A percentile compares a stretch with the other conserved stretches of the same genome.
phyloP scores from a whole-genome alignment of 1,140 invertebrate species.

The Halyomorpha halys region DNA sequence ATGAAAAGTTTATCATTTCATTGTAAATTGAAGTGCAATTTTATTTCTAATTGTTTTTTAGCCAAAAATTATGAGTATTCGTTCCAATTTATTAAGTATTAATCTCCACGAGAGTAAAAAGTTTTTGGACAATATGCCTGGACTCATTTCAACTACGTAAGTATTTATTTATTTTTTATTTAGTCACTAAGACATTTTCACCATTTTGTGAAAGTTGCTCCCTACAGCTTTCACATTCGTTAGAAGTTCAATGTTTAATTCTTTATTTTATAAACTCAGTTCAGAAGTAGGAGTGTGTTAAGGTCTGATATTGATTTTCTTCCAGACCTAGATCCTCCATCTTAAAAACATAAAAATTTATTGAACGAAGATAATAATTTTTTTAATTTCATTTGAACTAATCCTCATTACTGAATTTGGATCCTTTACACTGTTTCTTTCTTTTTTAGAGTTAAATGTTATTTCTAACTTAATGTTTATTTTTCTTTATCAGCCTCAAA shows the following conservation, averaged over 20 bases:
- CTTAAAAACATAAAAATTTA: background rate
- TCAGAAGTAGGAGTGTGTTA: background rate
- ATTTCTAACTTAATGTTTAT: too few species aligned
- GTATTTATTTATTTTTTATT: constrained; percentile 13
- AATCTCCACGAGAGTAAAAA: constrained; percentile 18
- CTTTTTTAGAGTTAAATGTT: too few species aligned
- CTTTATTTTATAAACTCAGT: background rate
- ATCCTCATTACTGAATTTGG: too few species aligned
- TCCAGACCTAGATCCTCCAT: background rate
- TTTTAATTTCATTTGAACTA: too few species aligned
- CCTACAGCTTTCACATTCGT: background rate
- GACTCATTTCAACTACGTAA: constrained; percentile 26
- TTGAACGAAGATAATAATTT: too few species aligned
- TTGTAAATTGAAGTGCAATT: constrained; percentile 18
- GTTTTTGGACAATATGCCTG: constrained; percentile 24
- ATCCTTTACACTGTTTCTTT: too few species aligned
- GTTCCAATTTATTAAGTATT: constrained; percentile 20
- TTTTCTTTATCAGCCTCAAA: too few species aligned
- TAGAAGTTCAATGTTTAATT: too few species aligned
- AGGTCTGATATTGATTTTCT: constrained; percentile 11
- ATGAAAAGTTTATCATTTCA: constrained; percentile 11
- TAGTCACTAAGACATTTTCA: background rate
- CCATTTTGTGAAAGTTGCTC: constrained; percentile 9
- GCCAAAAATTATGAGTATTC: constrained; percentile 25
- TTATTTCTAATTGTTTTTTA: constrained; percentile 23